Evolutionary conservation across 2,888 invertebrate genomes (phyloP).

Genomic region (Himalopsyche tibetana): DNA sequence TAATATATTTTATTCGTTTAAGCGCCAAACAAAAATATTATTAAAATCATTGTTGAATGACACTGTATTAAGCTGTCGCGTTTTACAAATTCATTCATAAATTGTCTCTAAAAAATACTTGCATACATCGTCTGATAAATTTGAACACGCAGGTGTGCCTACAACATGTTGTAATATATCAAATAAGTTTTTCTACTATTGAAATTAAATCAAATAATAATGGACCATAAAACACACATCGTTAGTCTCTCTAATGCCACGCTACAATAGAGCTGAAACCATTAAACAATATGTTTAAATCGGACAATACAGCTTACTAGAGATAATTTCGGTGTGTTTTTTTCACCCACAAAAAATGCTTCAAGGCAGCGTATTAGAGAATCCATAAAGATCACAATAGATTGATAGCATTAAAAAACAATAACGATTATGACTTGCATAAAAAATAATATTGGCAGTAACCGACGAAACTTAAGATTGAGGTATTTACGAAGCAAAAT

Average conservation of each 20-base stretch:
- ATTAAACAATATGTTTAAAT: conserved; percentile 7
- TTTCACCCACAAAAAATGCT: conserved; percentile 23
- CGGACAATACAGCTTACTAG: background rate
- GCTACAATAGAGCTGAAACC: background rate
- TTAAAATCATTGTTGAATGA: too few species aligned
- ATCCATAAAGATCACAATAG: conserved; percentile 38
- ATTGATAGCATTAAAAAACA: conserved; percentile 43
- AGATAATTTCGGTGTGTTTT: background rate
- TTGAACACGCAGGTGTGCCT: background rate
- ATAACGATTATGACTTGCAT: conserved; percentile 39
- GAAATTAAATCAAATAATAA: conserved; percentile 21
- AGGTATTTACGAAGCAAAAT: background rate
- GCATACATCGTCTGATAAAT: background rate
- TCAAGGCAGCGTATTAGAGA: conserved; percentile 34
- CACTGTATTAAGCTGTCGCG: too few species aligned
- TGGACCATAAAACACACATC: conserved; percentile 14
- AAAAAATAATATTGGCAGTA: conserved; percentile 2
- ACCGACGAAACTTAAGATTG: conserved; percentile 4
- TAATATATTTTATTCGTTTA: too few species aligned
- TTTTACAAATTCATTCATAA: conserved; percentile 19
- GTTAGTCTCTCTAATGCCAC: background rate
- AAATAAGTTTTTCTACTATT: background rate
- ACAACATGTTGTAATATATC: background rate
- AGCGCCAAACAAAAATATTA: too few species aligned
- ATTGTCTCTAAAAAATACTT: background rate